phyloP scores from a whole-genome alignment of 2,797 vertebrate species.

The Ataeniobius toweri region DNA sequence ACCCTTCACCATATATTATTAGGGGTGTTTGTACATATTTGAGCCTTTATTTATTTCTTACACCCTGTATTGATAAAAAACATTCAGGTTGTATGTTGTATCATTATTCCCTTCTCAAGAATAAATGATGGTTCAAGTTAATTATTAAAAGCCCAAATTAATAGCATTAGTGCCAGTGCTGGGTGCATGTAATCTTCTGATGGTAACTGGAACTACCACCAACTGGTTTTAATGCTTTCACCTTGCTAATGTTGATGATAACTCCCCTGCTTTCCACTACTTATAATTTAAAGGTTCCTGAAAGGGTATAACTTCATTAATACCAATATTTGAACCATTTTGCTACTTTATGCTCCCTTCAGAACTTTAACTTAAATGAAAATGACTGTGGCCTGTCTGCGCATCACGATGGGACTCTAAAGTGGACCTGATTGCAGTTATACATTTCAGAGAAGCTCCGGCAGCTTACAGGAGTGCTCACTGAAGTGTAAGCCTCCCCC shows the following conservation, averaged over 20 bases:
- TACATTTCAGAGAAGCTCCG: conserved; percentile 39
- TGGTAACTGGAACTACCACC: not conserved
- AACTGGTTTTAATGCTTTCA: not conserved
- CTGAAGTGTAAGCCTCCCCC: conserved; percentile 30
- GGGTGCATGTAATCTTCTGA: not conserved
- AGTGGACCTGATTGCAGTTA: conserved; percentile 44
- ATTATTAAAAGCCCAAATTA: no score
- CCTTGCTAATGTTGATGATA: not conserved
- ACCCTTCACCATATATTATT: no score
- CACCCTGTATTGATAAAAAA: no score
- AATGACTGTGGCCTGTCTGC: conserved; percentile 4
- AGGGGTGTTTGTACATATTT: no score
- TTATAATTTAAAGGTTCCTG: not conserved
- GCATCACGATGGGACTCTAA: conserved; percentile 19
- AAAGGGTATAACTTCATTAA: not conserved
- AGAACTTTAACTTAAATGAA: conserved; percentile 4
- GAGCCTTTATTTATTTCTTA: no score
- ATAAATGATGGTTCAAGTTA: no score
- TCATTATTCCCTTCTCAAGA: no score
- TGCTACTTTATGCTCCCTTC: not conserved
- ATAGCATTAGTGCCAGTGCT: no score
- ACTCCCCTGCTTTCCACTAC: not conserved
- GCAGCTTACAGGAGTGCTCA: conserved; percentile 29
- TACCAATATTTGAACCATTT: not conserved
- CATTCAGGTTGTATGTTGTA: no score